Conservation (phyloP, 2,113 vertebrate species). For the Astatoreochromis straeleni region DNA sequence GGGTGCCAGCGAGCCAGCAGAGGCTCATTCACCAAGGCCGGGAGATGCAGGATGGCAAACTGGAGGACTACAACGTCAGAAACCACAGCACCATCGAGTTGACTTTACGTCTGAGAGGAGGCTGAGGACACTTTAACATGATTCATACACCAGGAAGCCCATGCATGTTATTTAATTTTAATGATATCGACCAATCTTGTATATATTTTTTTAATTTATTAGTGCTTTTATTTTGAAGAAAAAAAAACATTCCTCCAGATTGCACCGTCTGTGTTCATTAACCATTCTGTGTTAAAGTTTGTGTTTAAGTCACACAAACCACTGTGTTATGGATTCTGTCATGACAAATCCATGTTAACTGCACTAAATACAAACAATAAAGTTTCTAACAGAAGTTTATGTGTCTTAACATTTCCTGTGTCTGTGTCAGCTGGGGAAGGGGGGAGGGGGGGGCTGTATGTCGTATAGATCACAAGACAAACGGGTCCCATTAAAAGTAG, state of each 20-base stretch:
- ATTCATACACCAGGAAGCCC: neutral
- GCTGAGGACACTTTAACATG: neutral
- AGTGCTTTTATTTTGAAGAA: neutral
- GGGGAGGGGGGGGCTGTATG: neutral
- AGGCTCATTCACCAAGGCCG: conserved; percentile 34
- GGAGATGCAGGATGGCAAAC: conserved; percentile 18
- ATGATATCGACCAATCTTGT: neutral
- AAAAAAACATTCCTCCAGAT: neutral
- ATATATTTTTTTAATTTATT: neutral
- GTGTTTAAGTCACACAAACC: neutral
- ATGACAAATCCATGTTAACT: accelerated
- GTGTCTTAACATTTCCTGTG: neutral
- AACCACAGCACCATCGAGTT: conserved; percentile 46
- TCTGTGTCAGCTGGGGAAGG: neutral
- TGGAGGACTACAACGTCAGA: conserved; percentile 45
- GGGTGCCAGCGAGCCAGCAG: conserved; percentile 40
- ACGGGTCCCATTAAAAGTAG: accelerated
- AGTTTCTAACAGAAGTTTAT: accelerated
- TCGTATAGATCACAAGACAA: neutral
- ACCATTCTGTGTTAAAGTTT: neutral
- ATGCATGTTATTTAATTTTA: accelerated
- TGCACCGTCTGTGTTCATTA: neutral
- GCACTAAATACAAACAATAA: accelerated
- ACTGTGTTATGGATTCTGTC: neutral
- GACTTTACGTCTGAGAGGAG: conserved; percentile 48